Base-by-base conservation (phyloP, 2,888 invertebrate species). In the Helicoverpa assulta region DNA sequence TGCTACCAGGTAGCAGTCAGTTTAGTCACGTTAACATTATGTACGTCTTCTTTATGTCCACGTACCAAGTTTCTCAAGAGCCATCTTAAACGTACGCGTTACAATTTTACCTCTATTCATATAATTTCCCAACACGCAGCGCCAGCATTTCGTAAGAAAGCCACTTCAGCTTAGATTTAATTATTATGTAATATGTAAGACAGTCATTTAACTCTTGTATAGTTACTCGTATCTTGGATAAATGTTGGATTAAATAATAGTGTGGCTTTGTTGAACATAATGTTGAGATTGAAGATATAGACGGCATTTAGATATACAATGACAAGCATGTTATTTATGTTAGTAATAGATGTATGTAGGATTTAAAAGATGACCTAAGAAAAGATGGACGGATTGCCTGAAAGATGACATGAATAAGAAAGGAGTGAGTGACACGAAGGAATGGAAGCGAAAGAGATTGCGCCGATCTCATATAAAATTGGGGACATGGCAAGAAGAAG, bases 111-210 rank as follows among this genome's bases (percentile, higher is more conserved):
- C 65, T 80, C 71, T 72, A 67, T 47, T 66, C 80, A 62, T 74
- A 74, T 58, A 71, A 68, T 82, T 81, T 76, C 78, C 75, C 54
- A 81, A 82, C 83, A 75, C 69, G 72, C 56, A 1, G 50, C 61
- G 81, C 75, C 84, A 63, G 76, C 68, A 82, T 83, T 80, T 78
- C 26, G 61, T 56, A 78, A 76, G 59, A 62, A 50, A 55, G 78
- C 70, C 73, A 76, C 80, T 67, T 70, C 71, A 61, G 64, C 67
- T 81, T 73, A 76, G 76, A 77, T 80, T 78, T 75, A 84, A 84
- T 82, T 83, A 81, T 85, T 86, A 84, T 75, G 76, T 85, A 83
- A 83, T 80, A 76, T 72, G 70, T 70, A 78, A 80, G 67, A 70
- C 60, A 70, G 78, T 43, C 29, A 76, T 76, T 77, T 77, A 66